A percentile compares a stretch with the other conserved stretches of the same genome.
phyloP scores from a whole-genome alignment of 2,888 invertebrate species.

The Epinotia demarniana region DNA sequence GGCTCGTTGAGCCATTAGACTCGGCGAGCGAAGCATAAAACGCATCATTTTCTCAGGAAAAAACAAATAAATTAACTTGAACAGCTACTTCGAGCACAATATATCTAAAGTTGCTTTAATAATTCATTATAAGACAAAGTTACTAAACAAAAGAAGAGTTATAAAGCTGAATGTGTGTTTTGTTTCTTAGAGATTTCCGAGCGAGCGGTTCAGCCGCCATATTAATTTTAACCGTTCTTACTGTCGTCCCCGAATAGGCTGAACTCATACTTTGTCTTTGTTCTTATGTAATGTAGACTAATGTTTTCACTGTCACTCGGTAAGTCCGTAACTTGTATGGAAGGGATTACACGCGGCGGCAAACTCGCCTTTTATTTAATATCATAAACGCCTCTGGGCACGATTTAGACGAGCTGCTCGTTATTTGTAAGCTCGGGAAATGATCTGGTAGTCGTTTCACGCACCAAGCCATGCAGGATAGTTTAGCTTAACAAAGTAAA shows the following conservation, averaged over 20 bases:
- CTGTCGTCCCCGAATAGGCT: conserved; percentile 23
- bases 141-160: conserved; percentile 59
- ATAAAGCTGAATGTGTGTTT: conserved; percentile 55
- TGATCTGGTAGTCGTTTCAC: conserved; percentile 45
- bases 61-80: conserved; percentile 75
- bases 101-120: conserved; percentile 65
- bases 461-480: conserved; percentile 21
- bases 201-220: conserved; percentile 42
- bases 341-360: conserved; percentile 58
- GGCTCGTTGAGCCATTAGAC: conserved; percentile 56
- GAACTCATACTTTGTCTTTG: conserved; percentile 53
- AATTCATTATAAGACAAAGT: conserved; percentile 65
- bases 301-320: conserved; percentile 53
- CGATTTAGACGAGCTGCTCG: conserved; percentile 54
- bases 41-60: conserved; percentile 65
- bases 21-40: conserved; percentile 62
- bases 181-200: conserved; percentile 51
- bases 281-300: conserved; percentile 56
- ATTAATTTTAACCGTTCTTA: conserved; percentile 45
- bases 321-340: conserved; percentile 53
- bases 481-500: conserved; percentile 4
- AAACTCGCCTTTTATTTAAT: conserved; percentile 59
- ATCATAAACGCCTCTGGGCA: conserved; percentile 58
- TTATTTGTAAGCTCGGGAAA: conserved; percentile 47
- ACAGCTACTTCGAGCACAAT: conserved; percentile 65